These are phyloP conservation scores for Malurus leucopterus DNA, from an alignment of 2,797 vertebrate species.

Conservation along the genomic window DNA sequence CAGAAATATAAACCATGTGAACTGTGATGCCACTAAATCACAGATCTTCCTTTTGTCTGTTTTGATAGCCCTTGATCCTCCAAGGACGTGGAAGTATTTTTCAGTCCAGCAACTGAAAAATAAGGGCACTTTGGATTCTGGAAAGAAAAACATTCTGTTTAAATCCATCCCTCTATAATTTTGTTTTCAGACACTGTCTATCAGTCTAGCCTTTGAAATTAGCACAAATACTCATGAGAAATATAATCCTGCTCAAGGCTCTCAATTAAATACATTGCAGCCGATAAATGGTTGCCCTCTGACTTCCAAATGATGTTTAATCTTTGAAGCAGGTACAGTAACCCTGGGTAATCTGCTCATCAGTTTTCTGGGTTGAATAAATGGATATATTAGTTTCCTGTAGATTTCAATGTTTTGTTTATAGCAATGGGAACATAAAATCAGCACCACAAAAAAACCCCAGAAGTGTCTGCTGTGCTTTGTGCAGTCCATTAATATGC, in stretches of 20 bases:
- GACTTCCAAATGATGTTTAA: slow-evolving; percentile 53
- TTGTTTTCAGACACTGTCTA: slow-evolving; percentile 50
- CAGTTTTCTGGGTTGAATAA: slow-evolving; percentile 48
- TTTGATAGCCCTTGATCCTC: slow-evolving; percentile 68
- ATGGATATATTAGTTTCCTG: slow-evolving; percentile 21
- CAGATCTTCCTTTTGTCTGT: slow-evolving; percentile 71
- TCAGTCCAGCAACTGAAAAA: slow-evolving; percentile 33
- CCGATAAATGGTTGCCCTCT: slow-evolving; percentile 46
- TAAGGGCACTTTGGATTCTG: slow-evolving; percentile 36
- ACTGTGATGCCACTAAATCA: slow-evolving; percentile 59
- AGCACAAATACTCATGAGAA: slow-evolving; percentile 59
- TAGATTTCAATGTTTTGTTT: slow-evolving; percentile 22
- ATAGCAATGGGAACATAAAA: background rate
- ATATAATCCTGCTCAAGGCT: slow-evolving; percentile 45
- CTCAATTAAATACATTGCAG: slow-evolving; percentile 46
- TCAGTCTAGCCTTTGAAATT: slow-evolving; percentile 62
- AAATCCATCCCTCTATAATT: slow-evolving; percentile 46
- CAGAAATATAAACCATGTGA: slow-evolving; percentile 77
- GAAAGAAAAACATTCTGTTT: slow-evolving; percentile 52
- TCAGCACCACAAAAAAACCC: background rate
- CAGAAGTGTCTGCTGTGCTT: background rate
- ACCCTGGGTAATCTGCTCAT: slow-evolving; percentile 36
- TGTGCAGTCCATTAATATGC: background rate
- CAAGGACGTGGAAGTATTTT: slow-evolving; percentile 48
- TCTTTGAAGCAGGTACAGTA: slow-evolving; percentile 45